phyloP scores from a whole-genome alignment of 2,113 vertebrate genomes.

The Cariama cristata region DNA sequence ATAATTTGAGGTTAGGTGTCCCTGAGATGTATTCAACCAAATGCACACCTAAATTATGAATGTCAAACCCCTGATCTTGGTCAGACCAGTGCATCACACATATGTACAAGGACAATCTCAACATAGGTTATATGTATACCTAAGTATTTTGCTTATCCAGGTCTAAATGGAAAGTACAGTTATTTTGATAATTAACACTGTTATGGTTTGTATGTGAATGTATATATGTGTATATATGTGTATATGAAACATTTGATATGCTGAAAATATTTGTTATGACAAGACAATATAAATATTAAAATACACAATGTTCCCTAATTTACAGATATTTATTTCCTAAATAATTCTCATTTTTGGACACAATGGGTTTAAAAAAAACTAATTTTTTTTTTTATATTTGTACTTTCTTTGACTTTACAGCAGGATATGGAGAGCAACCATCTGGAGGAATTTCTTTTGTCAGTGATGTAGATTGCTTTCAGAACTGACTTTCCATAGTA shows the following conservation, averaged over 20 bases:
- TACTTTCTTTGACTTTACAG: background rate
- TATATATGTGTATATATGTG: no score
- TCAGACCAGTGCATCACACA: background rate
- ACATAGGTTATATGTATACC: background rate
- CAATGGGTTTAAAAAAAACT: rapidly evolving
- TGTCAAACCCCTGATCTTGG: background rate
- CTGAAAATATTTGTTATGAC: background rate
- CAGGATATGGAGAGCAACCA: background rate
- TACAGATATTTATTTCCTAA: background rate
- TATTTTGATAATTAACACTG: background rate
- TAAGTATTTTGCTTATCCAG: background rate
- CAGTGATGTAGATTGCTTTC: background rate
- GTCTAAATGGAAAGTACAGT: background rate
- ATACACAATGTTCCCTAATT: background rate
- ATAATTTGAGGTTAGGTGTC: background rate
- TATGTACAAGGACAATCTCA: background rate
- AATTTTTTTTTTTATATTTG: background rate
- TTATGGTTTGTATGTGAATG: background rate
- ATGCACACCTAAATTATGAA: background rate
- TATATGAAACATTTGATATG: background rate
- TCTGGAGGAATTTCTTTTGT: background rate
- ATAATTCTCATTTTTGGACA: background rate
- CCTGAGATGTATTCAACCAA: background rate
- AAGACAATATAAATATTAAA: background rate
- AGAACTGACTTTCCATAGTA: background rate